Conservation (phyloP, 1,140 invertebrate species). For the Ptiloglossa arizonensis region DNA sequence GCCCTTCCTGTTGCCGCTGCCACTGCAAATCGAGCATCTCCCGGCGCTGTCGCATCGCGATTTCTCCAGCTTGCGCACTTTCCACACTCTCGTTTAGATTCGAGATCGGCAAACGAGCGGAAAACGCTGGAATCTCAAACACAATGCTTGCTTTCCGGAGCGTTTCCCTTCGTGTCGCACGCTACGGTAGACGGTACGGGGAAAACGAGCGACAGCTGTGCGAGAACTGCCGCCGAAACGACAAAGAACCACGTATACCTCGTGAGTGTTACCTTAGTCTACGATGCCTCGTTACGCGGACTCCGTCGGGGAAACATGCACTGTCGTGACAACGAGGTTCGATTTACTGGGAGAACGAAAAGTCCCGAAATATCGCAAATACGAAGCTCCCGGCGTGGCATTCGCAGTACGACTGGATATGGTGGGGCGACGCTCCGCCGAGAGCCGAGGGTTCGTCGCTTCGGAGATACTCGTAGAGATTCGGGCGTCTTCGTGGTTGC, state of each 20-base stretch:
- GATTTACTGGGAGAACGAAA: slow-evolving; percentile 28
- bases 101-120: slow-evolving; percentile 34
- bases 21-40: slow-evolving; percentile 30
- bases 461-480: slow-evolving; percentile 60
- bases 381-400: slow-evolving; percentile 67
- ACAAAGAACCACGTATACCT: background rate
- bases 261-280: too few species aligned
- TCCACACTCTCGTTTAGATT: slow-evolving; percentile 13
- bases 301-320: background rate
- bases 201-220: slow-evolving; percentile 13
- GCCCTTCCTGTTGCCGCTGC: slow-evolving; percentile 45
- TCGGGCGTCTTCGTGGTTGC: slow-evolving; percentile 59
- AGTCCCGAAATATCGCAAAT: slow-evolving; percentile 43
- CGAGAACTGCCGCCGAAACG: background rate
- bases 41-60: slow-evolving; percentile 45
- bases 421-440: slow-evolving; percentile 67
- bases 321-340: slow-evolving; percentile 19
- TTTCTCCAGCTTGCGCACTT: slow-evolving; percentile 10
- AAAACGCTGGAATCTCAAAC: slow-evolving; percentile 3
- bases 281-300: background rate
- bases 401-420: slow-evolving; percentile 76
- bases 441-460: slow-evolving; percentile 70
- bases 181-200: background rate
- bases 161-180: slow-evolving; percentile 14
- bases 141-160: background rate